A percentile compares a stretch with the other conserved stretches of the same genome.
These are phyloP conservation scores for Spea hammondii DNA, from an alignment of 2,797 vertebrate genomes.

Conservation along the genomic window DNA sequence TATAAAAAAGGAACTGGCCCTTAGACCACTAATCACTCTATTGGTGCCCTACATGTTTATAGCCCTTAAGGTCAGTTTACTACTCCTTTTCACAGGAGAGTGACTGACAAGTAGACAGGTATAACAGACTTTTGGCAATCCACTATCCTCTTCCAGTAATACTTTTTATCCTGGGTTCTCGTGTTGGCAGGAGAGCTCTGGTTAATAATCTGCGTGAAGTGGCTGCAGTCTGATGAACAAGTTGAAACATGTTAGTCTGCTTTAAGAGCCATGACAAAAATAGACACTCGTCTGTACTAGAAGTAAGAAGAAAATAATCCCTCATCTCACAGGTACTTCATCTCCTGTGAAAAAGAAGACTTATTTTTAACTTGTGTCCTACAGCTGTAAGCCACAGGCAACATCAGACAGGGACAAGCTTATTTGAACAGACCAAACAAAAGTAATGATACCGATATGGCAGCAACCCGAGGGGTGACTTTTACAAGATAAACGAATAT, in stretches of 20 bases:
- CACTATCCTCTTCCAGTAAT: background rate
- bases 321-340: constrained; percentile 47
- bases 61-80: too few relatives aligned
- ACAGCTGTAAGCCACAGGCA: constrained; percentile 28
- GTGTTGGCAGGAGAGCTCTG: background rate
- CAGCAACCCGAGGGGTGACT: too few relatives aligned
- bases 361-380: constrained; percentile 48
- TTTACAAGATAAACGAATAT: too few relatives aligned
- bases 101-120: background rate
- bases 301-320: constrained; percentile 38
- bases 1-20: too few relatives aligned
- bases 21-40: too few relatives aligned
- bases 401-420: constrained; percentile 16
- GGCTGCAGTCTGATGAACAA: constrained; percentile 14
- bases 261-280: constrained; percentile 23
- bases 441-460: too few relatives aligned
- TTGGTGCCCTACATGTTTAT: too few relatives aligned
- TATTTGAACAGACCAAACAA: constrained; percentile 10
- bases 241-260: constrained; percentile 6
- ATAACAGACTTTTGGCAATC: background rate
- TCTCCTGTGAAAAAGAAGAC: constrained; percentile 43
- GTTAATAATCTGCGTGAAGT: constrained; percentile 11
- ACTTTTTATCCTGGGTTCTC: background rate
- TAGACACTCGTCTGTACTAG: constrained; percentile 34
- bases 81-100: too few relatives aligned